Evolutionary conservation across 2,797 vertebrate species (phyloP), one percentile per base, ranked within the genome.

Genomic region (Salmo trutta): DNA sequence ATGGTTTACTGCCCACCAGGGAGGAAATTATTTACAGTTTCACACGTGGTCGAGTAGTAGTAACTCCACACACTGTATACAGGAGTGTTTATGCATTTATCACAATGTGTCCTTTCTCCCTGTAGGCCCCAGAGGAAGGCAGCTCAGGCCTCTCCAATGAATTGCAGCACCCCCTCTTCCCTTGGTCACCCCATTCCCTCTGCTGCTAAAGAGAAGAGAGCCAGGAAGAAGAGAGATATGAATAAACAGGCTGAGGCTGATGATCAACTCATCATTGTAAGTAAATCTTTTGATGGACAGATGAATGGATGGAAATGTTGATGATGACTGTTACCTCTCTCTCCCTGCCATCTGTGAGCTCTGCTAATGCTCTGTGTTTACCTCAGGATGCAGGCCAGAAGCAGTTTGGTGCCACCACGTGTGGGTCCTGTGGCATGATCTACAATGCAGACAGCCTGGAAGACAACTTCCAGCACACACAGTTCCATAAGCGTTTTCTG

Each of bases 361-460:
- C 1, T 66, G 62, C 4, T 79, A 31, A 31, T 17, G 14, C 52
- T 59, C 21, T 15, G 27, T 70, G 16, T 17, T 47, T 71, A 72
- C 1, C 67, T 76, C 69, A 99, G 97, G 97, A 99, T 0, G 98
- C 97, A 0, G 98, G 98, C 12, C 98, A 99, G 91, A 98, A 96
- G 85, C 94, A 96, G 88, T 98, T 99, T 66, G 97, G 97, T 10
- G 94, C 95, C 0, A 85, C 85, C 0, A 85, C 88, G 1, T 99
- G 98, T 87, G 91, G 92, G 68, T 96, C 96, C 0, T 99, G 98
- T 53, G 96, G 97, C 75, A 99, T 99, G 98, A 92, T 99, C 75
- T 99, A 97, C 81, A 94, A 94, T 0, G 94, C 94, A 0, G 96
- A 95, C 75, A 97, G 89, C 75, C 95, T 94, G 0, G 97, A 98